Percentiles rank a stretch among this genome's conserved stretches.
These are phyloP conservation scores for Genyomyrus donnyi DNA, from an alignment of 2,113 vertebrate species.

Conservation along the genomic window DNA sequence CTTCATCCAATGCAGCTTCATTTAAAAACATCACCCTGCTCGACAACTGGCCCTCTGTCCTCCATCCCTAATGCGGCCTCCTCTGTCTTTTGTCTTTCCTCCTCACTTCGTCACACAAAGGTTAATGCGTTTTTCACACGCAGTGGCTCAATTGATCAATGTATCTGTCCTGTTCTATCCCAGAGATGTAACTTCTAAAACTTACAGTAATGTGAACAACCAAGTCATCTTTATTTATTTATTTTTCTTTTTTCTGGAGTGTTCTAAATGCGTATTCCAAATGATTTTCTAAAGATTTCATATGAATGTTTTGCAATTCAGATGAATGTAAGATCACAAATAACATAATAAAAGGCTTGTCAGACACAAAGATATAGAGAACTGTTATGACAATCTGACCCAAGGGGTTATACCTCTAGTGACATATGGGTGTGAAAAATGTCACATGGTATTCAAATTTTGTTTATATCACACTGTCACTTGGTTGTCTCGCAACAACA, in stretches of 20 bases:
- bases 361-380: not conserved
- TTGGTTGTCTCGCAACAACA: not conserved
- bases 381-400: not conserved
- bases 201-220: not conserved
- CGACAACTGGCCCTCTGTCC: constrained; percentile 14
- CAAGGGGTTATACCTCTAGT: not conserved
- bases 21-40: constrained; percentile 26
- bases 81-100: not conserved
- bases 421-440: not conserved
- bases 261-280: not conserved
- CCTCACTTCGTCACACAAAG: constrained; percentile 5
- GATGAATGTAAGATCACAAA: not conserved
- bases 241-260: not conserved
- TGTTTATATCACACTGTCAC: not conserved
- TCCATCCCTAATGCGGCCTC: not conserved
- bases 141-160: constrained; percentile 2
- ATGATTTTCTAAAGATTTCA: not conserved
- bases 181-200: not conserved
- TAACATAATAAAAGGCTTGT: not conserved
- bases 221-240: not conserved
- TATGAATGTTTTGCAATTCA: not conserved
- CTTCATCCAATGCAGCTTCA: constrained; percentile 24
- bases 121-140: constrained; percentile 24
- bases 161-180: not conserved
- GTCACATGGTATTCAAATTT: not conserved